Evolutionary conservation across 2,888 invertebrate species (phyloP), one percentile per base, ranked within the genome.

Genomic region (Acrobasis repandana): DNA sequence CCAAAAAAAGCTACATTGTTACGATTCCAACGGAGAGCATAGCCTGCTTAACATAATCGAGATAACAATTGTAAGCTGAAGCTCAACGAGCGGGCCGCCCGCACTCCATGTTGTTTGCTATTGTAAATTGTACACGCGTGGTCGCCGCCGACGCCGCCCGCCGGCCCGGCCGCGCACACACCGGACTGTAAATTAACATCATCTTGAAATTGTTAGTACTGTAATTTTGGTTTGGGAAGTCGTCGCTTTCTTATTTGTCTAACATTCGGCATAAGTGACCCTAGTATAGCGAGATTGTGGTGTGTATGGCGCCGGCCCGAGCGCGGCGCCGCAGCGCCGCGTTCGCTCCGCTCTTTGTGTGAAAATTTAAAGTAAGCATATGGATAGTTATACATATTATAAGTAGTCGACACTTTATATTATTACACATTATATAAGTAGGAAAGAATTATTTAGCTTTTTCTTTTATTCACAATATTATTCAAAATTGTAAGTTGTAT

Each of bases 381-480:
- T 83, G 79, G 79, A 88, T 90, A 91, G 90, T 86, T 89, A 89
- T 89, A 88, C 85, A 84, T 86, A 83, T 89, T 85, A 88, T 88
- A 90, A 91, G 91, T 92, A 92, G 91, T 88, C 88, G 88, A 90
- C 91, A 92, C 91, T 91, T 90, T 91, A 91, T 91, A 91, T 90
- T 90, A 92, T 90, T 90, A 91, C 90, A 88, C 90, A 85, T 86
- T 85, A 83, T 91, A 88, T 91, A 90, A 92, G 92, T 92, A 92
- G 91, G 86, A 90, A 88, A 88, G 85, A 90, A 90, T 91, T 92
- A 90, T 91, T 92, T 92, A 90, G 90, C 89, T 88, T 89, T 88
- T 90, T 86, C 76, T 82, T 88, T 91, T 90, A 90, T 89, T 89
- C 90, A 90, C 90, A 88, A 85, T 90, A 90, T 89, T 90, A 90